Evolutionary conservation across 2,888 invertebrate species (phyloP), one percentile per base, ranked within the genome.

Genomic region (Erpobdella octoculata): DNA sequence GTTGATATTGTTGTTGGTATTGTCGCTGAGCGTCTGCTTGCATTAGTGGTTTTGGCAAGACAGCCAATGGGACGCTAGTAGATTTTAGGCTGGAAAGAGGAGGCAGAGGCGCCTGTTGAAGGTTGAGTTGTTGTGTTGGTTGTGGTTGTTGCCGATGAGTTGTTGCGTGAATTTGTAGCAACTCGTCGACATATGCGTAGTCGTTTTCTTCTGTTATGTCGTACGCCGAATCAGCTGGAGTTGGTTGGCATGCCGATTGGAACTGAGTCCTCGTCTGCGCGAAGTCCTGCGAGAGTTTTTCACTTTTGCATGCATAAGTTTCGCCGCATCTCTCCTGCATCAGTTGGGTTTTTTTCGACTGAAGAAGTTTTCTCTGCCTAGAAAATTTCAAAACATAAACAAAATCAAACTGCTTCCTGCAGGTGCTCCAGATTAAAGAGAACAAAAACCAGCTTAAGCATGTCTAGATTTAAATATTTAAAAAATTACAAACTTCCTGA

Each of bases 171-270:
- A 35, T 33, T n/a, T 69, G 69, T 58, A 69, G 35, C 53, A 69
- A 35, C 36, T 69, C 69, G 33, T 69, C 69, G 31, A 69, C 69
- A 28, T 69, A 69, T 12, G 69, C 69, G 31, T 69, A 69, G 37
- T 69, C 69, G 25, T 69, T 69, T 36, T 69, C 69, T 28, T 69
- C 69, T n/a, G 35, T 46, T 33, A n/a, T 31, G 36, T 69, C 69
- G 53, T 53, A 53, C 2, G 31, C 28, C 53, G 21, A 18, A 9
- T 41, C 9, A n/a, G n/a, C n/a, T n/a, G n/a, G n/a, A n/a, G n/a
- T 18, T 8, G 9, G 33, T 61, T 61, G 58, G 8, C 58, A 25
- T 28, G 28, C 5, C 58, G 28, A n/a, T 21, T 66, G 67, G 35
- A 37, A n/a, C 18, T 65, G 65, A 15, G 41, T 41, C 25, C 12